Conservation (phyloP, 2,797 vertebrate genomes). For the Myripristis murdjan region DNA sequence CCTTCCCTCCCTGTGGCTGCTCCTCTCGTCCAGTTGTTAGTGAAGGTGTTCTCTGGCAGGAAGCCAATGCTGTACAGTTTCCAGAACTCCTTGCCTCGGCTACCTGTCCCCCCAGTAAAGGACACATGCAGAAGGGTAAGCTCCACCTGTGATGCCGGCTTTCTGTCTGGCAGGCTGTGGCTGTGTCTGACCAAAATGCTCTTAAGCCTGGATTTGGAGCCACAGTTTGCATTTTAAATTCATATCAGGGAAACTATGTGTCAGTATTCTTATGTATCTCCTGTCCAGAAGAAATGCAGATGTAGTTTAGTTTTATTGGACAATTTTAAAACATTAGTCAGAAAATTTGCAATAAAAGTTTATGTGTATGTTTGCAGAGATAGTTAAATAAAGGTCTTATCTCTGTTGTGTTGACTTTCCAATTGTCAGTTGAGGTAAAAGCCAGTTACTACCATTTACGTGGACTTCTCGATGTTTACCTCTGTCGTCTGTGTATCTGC, state of each 20-base stretch:
- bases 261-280: not conserved
- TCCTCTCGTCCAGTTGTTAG: slow-evolving; percentile 77
- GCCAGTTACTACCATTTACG: not conserved
- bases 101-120: slow-evolving; percentile 92
- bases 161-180: not conserved
- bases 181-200: not conserved
- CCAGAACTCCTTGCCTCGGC: slow-evolving; percentile 93
- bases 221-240: not conserved
- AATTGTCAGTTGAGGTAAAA: not conserved
- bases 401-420: too few species aligned
- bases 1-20: slow-evolving; percentile 10
- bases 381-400: too few species aligned
- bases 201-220: not conserved
- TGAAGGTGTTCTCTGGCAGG: slow-evolving; percentile 95
- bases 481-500: not conserved
- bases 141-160: not conserved
- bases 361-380: too few species aligned
- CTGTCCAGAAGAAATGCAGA: not conserved
- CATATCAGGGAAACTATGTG: too few species aligned
- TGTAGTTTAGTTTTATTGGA: too few species aligned
- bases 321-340: too few species aligned
- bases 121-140: slow-evolving; percentile 90
- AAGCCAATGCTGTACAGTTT: slow-evolving; percentile 99
- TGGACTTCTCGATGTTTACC: not conserved
- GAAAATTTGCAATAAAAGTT: too few species aligned